Conservation (phyloP, 1,140 invertebrate species). For the Ips nitidus region DNA sequence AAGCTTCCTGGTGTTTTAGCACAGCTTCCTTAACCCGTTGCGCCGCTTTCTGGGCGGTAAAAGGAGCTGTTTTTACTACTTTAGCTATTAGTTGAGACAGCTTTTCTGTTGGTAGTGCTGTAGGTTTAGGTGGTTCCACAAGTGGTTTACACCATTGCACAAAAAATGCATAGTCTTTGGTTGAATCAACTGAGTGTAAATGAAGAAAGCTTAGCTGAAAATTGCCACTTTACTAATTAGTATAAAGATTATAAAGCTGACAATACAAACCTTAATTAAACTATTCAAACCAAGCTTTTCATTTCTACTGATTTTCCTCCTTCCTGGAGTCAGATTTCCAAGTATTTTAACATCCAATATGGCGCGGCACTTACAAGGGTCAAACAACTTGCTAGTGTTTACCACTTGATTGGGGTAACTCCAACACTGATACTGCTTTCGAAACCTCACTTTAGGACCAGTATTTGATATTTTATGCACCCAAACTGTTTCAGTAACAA, state of each 20-base stretch:
- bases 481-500: conserved; percentile 49
- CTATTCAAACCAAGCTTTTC: conserved; percentile 48
- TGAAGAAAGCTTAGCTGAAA: conserved; percentile 49
- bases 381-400: conserved; percentile 49
- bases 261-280: conserved; percentile 45
- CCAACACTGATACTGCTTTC: conserved; percentile 53
- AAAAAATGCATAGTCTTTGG: conserved; percentile 44
- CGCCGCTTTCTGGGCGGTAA: conserved; percentile 39
- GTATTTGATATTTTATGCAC: conserved; percentile 52
- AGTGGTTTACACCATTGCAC: conserved; percentile 49
- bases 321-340: conserved; percentile 45
- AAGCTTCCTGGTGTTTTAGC: conserved; percentile 7
- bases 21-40: conserved; percentile 25
- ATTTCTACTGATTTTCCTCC: conserved; percentile 46
- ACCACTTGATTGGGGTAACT: conserved; percentile 44
- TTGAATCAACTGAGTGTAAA: conserved; percentile 46
- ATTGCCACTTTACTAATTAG: conserved; percentile 7
- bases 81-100: conserved; percentile 46
- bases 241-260: conserved; percentile 7
- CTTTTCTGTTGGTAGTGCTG: conserved; percentile 39
- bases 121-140: conserved; percentile 40
- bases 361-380: conserved; percentile 47
- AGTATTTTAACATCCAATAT: conserved; percentile 51
- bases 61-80: conserved; percentile 44
- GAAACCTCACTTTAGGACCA: conserved; percentile 50